A percentile compares a stretch with the other conserved stretches of the same genome.
Conservation (phyloP, 2,113 vertebrate species). For the Vulpes lagopus region DNA sequence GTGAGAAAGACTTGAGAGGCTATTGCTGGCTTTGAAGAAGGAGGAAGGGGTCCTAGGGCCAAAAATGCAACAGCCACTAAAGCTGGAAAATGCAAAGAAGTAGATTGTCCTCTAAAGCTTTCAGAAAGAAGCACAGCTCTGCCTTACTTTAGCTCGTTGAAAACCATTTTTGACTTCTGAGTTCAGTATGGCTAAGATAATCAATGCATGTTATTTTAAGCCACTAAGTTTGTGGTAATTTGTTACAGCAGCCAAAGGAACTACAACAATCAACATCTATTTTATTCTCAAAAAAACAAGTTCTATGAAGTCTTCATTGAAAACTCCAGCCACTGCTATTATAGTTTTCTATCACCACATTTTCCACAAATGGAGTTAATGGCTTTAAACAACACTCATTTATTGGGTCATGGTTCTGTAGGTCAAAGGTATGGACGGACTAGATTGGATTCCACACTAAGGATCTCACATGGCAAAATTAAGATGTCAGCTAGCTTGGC, state of each 20-base stretch:
- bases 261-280: not conserved
- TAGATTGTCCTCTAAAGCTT: not conserved
- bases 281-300: slow-evolving; percentile 17
- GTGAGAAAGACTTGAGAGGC: not conserved
- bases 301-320: not conserved
- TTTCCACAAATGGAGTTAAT: not conserved
- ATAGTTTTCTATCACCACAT: not conserved
- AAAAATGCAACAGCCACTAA: not conserved
- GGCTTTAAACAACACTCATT: not conserved
- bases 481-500: not conserved
- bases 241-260: not conserved
- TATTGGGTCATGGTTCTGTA: not conserved
- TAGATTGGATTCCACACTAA: not conserved
- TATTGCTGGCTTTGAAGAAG: not conserved
- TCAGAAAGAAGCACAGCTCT: not conserved
- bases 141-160: not conserved
- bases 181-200: not conserved
- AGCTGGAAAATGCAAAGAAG: not conserved
- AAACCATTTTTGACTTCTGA: not conserved
- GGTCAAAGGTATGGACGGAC: not conserved
- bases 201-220: not conserved
- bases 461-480: not conserved
- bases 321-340: not conserved
- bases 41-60: not conserved
- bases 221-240: not conserved